Evolutionary conservation across 1,140 invertebrate species (phyloP).

Genomic region (Drosophila rhopaloa): DNA sequence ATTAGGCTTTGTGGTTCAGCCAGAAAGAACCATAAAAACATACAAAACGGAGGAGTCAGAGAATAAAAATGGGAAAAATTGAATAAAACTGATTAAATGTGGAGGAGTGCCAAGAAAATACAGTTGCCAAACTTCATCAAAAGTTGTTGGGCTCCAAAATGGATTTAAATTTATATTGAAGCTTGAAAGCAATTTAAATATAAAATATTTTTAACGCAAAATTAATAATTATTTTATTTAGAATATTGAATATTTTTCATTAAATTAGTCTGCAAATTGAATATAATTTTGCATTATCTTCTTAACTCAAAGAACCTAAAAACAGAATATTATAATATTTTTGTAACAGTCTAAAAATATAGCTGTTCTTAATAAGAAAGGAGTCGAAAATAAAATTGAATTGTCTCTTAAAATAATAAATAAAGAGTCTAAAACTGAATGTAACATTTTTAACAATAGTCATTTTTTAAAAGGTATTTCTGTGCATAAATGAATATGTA

Average conservation of each 20-base stretch:
- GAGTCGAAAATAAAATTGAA: too few relatives aligned
- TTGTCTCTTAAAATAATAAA: too few relatives aligned
- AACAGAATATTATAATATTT: too few relatives aligned
- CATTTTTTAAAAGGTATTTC: too few relatives aligned
- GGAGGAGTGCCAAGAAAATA: background rate
- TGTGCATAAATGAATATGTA: too few relatives aligned
- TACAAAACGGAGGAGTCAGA: slow-evolving; percentile 2
- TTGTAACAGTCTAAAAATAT: too few relatives aligned
- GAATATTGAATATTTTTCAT: background rate
- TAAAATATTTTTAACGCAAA: background rate
- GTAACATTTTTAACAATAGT: too few relatives aligned
- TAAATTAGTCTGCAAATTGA: background rate
- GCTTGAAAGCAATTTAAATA: background rate
- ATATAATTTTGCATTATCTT: too few relatives aligned
- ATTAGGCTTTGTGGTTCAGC: slow-evolving; percentile 57
- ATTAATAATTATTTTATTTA: background rate
- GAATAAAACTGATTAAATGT: slow-evolving; percentile 26
- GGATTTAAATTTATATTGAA: slow-evolving; percentile 1
- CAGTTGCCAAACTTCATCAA: slow-evolving; percentile 27
- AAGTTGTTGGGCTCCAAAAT: background rate
- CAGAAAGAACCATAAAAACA: background rate
- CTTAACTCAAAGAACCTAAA: too few relatives aligned
- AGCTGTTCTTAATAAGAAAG: too few relatives aligned
- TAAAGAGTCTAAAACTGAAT: background rate
- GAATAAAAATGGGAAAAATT: slow-evolving; percentile 10